Evolutionary conservation across 2,113 vertebrate genomes (phyloP).

Genomic region (Clarias magur): DNA sequence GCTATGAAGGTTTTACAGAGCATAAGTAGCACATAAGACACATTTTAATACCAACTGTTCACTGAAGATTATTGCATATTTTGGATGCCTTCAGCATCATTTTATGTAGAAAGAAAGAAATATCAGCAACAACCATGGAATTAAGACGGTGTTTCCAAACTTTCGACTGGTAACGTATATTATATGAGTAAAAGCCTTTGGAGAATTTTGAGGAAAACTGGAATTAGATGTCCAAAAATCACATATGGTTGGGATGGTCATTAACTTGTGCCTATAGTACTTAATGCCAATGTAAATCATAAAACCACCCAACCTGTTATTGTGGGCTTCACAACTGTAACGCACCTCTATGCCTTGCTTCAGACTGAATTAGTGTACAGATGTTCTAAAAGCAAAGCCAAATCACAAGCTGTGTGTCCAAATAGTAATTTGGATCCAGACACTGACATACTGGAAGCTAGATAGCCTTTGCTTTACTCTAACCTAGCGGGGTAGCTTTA

Average conservation of each 20-base stretch:
- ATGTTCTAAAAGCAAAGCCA: constrained; percentile 47
- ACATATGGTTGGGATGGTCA: background rate
- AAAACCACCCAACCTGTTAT: background rate
- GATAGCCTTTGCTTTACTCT: constrained; percentile 55
- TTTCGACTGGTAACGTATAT: background rate
- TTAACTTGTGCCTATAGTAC: background rate
- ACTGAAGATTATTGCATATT: too few species aligned
- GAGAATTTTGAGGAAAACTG: background rate
- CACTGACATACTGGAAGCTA: constrained; percentile 59
- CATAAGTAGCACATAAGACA: too few species aligned
- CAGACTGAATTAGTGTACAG: constrained; percentile 35
- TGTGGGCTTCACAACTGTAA: background rate
- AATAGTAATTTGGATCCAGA: constrained; percentile 64
- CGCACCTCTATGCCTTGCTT: background rate
- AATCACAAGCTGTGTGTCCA: constrained; percentile 50
- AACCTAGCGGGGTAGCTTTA: constrained; percentile 60
- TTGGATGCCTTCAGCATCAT: too few species aligned
- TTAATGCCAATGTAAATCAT: background rate
- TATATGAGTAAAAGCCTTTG: background rate
- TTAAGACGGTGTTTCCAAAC: too few species aligned
- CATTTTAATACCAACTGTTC: too few species aligned
- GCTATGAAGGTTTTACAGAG: too few species aligned
- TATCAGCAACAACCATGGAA: too few species aligned
- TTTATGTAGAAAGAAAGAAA: too few species aligned
- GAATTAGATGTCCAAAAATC: background rate